These are phyloP conservation scores for Chloroceryle aenea DNA, from an alignment of 2,113 vertebrate genomes.

Conservation along the genomic window DNA sequence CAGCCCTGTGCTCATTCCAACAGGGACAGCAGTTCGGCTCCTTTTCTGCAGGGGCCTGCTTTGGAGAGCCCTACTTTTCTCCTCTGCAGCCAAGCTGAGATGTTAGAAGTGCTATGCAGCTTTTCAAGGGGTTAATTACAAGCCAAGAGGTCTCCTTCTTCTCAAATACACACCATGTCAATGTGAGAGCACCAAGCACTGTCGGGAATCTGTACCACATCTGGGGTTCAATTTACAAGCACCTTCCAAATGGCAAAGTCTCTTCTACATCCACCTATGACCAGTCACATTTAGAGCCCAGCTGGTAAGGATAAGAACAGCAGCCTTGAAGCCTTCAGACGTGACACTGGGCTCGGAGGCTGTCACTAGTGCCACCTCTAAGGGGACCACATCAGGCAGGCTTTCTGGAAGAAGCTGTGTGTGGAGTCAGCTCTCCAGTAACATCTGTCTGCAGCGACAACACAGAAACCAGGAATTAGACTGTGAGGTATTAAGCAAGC, in stretches of 20 bases:
- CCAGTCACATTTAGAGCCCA: not conserved
- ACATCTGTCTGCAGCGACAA: not conserved
- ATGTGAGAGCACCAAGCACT: not conserved
- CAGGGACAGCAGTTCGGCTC: rapidly evolving
- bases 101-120: not conserved
- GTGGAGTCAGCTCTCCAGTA: not conserved
- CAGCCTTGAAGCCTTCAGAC: not conserved
- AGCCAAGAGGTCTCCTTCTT: not conserved
- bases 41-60: not conserved
- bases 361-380: not conserved
- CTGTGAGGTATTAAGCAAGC: not conserved
- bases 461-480: not conserved
- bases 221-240: not conserved
- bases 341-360: not conserved
- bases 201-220: rapidly evolving
- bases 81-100: not conserved
- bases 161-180: not conserved
- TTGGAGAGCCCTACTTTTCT: not conserved
- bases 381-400: not conserved
- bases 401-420: not conserved
- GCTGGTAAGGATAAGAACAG: not conserved
- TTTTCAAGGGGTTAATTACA: not conserved
- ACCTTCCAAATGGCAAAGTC: not conserved
- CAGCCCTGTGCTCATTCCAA: not conserved
- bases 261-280: rapidly evolving